A percentile compares a stretch with the other conserved stretches of the same genome.
phyloP scores from a whole-genome alignment of 2,888 invertebrate genomes.

The Gasteruption jaculator region DNA sequence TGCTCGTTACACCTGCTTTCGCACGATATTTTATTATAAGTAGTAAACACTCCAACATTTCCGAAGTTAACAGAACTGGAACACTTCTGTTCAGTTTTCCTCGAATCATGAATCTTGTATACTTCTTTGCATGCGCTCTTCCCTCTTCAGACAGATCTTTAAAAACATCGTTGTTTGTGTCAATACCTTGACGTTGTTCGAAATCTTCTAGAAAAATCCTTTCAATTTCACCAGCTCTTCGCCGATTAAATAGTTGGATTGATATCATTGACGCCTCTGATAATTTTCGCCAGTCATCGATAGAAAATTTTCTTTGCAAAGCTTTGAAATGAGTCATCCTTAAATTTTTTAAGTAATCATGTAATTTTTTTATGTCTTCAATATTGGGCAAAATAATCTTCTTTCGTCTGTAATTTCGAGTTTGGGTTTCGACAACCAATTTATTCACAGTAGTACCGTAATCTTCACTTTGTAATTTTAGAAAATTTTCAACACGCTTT shows the following conservation, averaged over 20 bases:
- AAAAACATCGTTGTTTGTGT: slow-evolving; percentile 1
- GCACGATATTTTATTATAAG: slow-evolving; percentile 1
- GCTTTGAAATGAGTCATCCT: too few species aligned
- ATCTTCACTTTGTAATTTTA: slow-evolving; percentile 15
- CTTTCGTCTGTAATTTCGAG: too few species aligned
- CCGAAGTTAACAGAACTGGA: slow-evolving; percentile 15
- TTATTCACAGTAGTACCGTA: slow-evolving; percentile 12
- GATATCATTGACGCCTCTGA: too few species aligned
- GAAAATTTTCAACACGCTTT: slow-evolving; percentile 1
- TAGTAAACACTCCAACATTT: slow-evolving; percentile 9
- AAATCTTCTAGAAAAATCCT: slow-evolving; percentile 2
- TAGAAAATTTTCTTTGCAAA: too few species aligned
- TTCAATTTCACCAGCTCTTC: slow-evolving; percentile 10
- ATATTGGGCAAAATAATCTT: too few species aligned
- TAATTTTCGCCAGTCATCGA: too few species aligned
- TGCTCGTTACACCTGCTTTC: background rate
- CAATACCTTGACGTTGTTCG: slow-evolving; percentile 1
- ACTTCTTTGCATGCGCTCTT: slow-evolving; percentile 5
- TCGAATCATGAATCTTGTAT: slow-evolving; percentile 16
- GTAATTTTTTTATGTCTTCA: too few species aligned
- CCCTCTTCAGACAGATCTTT: background rate
- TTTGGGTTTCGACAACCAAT: slow-evolving; percentile 7
- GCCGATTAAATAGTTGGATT: slow-evolving; percentile 13
- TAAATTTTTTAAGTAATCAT: too few species aligned
- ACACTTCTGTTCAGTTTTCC: slow-evolving; percentile 17